Conservation (phyloP, 1,140 invertebrate genomes). For the Achroia grisella region DNA sequence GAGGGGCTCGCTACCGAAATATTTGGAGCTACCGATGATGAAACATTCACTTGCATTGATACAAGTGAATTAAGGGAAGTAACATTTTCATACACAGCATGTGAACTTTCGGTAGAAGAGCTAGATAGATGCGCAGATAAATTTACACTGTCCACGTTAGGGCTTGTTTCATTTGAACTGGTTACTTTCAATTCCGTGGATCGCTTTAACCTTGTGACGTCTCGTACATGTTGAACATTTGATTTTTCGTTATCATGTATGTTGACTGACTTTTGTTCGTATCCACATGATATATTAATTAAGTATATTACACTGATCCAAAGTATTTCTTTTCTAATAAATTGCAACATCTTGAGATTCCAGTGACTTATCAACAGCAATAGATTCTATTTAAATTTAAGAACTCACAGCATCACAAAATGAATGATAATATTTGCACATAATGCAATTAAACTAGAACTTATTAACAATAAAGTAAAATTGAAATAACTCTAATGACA, state of each 20-base stretch:
- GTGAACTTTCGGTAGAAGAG: constrained; percentile 39
- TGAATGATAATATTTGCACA: too few relatives aligned
- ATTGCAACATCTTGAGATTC: constrained; percentile 9
- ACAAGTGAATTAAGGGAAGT: constrained; percentile 42
- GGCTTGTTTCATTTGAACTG: constrained; percentile 42
- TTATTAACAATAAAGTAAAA: too few relatives aligned
- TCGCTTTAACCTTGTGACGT: constrained; percentile 45
- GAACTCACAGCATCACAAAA: too few relatives aligned
- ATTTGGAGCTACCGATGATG: constrained; percentile 43
- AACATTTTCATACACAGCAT: constrained; percentile 41
- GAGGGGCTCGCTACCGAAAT: constrained; percentile 74
- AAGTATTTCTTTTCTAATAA: constrained; percentile 14
- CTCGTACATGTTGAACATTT: not conserved
- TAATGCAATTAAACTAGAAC: too few relatives aligned
- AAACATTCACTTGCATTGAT: constrained; percentile 42
- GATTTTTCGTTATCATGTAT: too few relatives aligned
- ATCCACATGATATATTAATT: constrained; percentile 10
- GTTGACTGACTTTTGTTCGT: too few relatives aligned
- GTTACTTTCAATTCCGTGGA: constrained; percentile 23
- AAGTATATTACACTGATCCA: constrained; percentile 15
- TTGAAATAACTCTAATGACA: too few relatives aligned
- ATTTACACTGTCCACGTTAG: constrained; percentile 21
- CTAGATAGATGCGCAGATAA: constrained; percentile 13
- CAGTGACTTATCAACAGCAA: not conserved
- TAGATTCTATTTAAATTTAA: too few relatives aligned